A percentile compares a stretch with the other conserved stretches of the same genome.
Evolutionary conservation across 2,888 invertebrate genomes (phyloP).

Genomic region (Ophion costatus): DNA sequence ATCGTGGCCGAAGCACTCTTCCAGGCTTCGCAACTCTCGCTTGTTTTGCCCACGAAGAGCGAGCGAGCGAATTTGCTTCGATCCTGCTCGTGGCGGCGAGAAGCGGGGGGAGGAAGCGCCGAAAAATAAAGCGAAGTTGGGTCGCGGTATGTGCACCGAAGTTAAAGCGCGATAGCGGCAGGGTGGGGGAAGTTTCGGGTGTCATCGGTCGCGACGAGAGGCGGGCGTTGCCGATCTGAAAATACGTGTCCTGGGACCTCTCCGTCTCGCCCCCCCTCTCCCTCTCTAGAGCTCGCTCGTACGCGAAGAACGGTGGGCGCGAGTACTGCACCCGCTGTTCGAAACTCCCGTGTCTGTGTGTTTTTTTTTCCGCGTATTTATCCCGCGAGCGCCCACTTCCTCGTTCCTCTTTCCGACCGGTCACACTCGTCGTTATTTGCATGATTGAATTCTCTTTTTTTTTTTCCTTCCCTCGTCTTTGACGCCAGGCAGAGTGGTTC

Average conservation of each 20-base stretch:
- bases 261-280: conserved; percentile 4
- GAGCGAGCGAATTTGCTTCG: background rate
- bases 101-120: background rate
- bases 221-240: conserved; percentile 68
- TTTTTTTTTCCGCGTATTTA: conserved; percentile 16
- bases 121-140: background rate
- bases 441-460: background rate
- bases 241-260: conserved; percentile 64
- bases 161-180: conserved; percentile 32
- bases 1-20: background rate
- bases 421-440: background rate
- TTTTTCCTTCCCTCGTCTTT: background rate
- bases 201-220: conserved; percentile 59
- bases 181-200: conserved; percentile 49
- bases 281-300: background rate
- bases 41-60: no score
- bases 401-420: background rate
- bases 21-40: background rate
- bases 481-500: no score
- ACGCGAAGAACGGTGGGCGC: conserved; percentile 12
- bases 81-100: background rate
- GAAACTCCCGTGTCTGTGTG: background rate
- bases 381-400: background rate
- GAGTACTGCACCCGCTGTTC: conserved; percentile 26
- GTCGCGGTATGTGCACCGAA: conserved; percentile 41